Evolutionary conservation across 2,113 vertebrate genomes (phyloP), one percentile per base, ranked within the genome.

Genomic region (Vidua macroura): DNA sequence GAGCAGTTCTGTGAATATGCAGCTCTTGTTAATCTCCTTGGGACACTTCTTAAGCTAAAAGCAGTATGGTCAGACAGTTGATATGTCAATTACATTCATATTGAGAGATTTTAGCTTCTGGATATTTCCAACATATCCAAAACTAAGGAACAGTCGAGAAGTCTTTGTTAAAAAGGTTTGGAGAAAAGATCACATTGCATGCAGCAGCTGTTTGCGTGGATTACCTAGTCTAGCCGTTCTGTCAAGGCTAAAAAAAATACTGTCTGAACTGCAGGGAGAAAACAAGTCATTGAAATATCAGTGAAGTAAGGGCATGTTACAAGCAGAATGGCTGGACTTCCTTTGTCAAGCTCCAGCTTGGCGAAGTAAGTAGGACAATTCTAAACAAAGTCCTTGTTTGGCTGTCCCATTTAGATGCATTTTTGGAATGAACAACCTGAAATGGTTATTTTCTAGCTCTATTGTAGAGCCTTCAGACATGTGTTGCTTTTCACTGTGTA

Each of bases 151-250:
- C 69, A 92, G 64, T 97, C 97, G 86, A 94, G 92, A 97, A 97
- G 93, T 95, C 96, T 97, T 93, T 97, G 95, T 96, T 94, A 91
- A 97, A 96, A 97, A 97, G 95, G 96, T 97, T 97, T 96, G 58
- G 84, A 92, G 89, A 92, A 96, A 97, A 97, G 98, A 98, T 98
- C 98, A 95, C 97, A 96, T 98, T 97, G 98, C 98, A 97, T 85
- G 92, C 95, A 97, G 97, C 98, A 98, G 98, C 98, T 98, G 98
- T 97, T 98, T 97, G 95, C 1, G 86, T 96, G 98, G 98, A 98
- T 98, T 98, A 98, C 98, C 96, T 97, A 97, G 98, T 98, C 98
- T 98, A 98, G 98, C 98, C 98, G 41, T 96, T 97, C 97, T 98
- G 97, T 97, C 97, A 96, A 98, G 94, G 97, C 97, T 97, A 95